These are phyloP conservation scores for Notothenia rossii DNA, from an alignment of 2,113 vertebrate genomes.

Conservation along the genomic window DNA sequence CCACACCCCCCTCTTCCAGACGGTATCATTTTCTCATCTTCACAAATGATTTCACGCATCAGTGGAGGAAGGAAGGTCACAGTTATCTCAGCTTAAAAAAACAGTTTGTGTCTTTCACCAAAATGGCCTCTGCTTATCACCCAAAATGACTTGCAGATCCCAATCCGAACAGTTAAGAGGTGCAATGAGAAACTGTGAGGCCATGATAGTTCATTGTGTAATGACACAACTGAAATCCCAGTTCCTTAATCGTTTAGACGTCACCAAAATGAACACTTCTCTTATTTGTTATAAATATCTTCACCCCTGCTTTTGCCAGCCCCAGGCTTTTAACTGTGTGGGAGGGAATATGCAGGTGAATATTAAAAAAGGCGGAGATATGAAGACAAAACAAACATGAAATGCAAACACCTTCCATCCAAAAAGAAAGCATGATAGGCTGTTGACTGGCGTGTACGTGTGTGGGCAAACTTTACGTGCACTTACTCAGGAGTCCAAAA, in stretches of 20 bases:
- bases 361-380: slow-evolving; percentile 60
- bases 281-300: slow-evolving; percentile 25
- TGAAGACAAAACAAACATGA: slow-evolving; percentile 43
- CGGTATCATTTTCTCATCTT: slow-evolving; percentile 19
- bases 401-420: slow-evolving; percentile 55
- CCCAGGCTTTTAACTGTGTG: slow-evolving; percentile 22
- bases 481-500: slow-evolving; percentile 35
- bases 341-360: slow-evolving; percentile 32
- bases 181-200: slow-evolving; percentile 43
- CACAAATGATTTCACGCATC: slow-evolving; percentile 9
- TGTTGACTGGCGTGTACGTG: slow-evolving; percentile 49
- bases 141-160: slow-evolving; percentile 27
- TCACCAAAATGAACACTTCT: slow-evolving; percentile 33
- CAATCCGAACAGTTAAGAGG: slow-evolving; percentile 15
- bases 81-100: slow-evolving; percentile 15
- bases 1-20: background rate
- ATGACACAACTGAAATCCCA: slow-evolving; percentile 4
- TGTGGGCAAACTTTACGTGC: slow-evolving; percentile 49
- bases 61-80: slow-evolving; percentile 11
- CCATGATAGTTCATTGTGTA: slow-evolving; percentile 20
- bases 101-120: slow-evolving; percentile 21
- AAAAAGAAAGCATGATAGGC: slow-evolving; percentile 28
- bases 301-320: slow-evolving; percentile 28
- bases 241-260: slow-evolving; percentile 30
- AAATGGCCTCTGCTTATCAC: slow-evolving; percentile 18